A percentile compares a stretch with the other conserved stretches of the same genome.
Evolutionary conservation across 1,140 invertebrate species (phyloP).

Genomic region (Zaprionus davidi): DNA sequence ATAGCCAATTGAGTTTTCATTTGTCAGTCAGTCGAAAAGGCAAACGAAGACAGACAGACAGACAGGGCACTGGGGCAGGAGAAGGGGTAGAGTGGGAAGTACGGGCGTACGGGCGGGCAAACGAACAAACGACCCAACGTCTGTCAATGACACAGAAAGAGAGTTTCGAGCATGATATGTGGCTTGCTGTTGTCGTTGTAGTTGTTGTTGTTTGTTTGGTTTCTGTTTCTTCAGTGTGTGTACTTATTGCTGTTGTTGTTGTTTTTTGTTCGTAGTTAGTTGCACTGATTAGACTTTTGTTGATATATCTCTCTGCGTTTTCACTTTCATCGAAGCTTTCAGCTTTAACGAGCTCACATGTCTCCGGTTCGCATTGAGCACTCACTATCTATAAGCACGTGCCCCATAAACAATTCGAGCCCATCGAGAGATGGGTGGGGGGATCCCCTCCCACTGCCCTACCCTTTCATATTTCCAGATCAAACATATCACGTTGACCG

Average conservation of each 20-base stretch:
- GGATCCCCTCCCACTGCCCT: too few species aligned
- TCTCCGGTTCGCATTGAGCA: constrained; percentile 45
- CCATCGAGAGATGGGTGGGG: neutral
- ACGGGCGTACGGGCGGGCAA: constrained; percentile 31
- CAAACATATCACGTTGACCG: constrained; percentile 39
- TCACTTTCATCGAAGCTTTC: constrained; percentile 68
- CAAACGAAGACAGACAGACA: constrained; percentile 51
- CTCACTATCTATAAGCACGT: constrained; percentile 54
- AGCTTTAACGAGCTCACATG: constrained; percentile 47
- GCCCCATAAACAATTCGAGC: constrained; percentile 36
- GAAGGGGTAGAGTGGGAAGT: neutral
- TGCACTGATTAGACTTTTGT: constrained; percentile 78
- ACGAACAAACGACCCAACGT: constrained; percentile 61
- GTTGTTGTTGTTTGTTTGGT: constrained; percentile 39
- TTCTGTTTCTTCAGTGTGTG: constrained; percentile 27
- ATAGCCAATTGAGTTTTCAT: constrained; percentile 83
- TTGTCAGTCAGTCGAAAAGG: constrained; percentile 71
- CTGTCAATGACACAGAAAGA: constrained; percentile 81
- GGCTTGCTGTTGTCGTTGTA: constrained; percentile 57
- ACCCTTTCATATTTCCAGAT: neutral
- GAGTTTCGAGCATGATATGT: constrained; percentile 78
- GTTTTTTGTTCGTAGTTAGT: constrained; percentile 47
- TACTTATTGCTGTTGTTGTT: constrained; percentile 28
- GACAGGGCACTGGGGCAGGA: constrained; percentile 8
- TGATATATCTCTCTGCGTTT: constrained; percentile 70